phyloP scores from a whole-genome alignment of 2,113 vertebrate species.

The Phoenicopterus ruber region DNA sequence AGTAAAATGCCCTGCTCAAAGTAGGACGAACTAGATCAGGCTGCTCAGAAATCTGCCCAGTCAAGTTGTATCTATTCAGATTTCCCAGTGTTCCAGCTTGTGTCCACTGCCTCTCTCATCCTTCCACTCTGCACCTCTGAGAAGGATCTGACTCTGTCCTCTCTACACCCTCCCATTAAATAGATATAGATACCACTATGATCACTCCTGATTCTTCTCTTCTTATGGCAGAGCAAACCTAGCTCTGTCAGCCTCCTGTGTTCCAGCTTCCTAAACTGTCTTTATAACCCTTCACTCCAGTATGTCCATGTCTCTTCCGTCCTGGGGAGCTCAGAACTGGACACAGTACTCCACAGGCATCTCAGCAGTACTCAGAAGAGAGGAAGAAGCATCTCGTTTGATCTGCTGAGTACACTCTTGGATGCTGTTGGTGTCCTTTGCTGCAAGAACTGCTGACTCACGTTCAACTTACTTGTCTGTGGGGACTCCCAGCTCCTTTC shows the following conservation, averaged over 20 bases:
- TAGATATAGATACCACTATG: fast-evolving
- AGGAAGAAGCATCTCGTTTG: neutral
- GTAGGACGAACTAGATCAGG: neutral
- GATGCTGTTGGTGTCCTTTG: neutral
- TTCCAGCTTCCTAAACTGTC: neutral
- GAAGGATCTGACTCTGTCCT: neutral
- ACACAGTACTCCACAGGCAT: fast-evolving
- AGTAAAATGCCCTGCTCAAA: neutral
- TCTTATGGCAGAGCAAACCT: neutral
- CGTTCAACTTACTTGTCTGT: neutral
- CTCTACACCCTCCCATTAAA: neutral
- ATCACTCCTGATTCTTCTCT: neutral
- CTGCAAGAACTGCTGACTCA: neutral
- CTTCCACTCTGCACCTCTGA: neutral
- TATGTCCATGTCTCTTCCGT: neutral
- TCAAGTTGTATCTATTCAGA: too few relatives aligned
- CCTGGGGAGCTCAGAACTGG: neutral
- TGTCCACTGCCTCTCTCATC: neutral
- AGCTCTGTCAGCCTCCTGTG: neutral
- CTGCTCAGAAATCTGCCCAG: neutral
- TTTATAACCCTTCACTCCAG: neutral
- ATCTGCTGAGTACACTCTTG: neutral
- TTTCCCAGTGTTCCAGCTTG: neutral
- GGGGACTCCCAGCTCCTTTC: neutral
- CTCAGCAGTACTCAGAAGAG: neutral